Percentiles rank a stretch among this genome's conserved stretches.
phyloP scores from a whole-genome alignment of 2,888 invertebrate species.

The Drosophila kanekoi region DNA sequence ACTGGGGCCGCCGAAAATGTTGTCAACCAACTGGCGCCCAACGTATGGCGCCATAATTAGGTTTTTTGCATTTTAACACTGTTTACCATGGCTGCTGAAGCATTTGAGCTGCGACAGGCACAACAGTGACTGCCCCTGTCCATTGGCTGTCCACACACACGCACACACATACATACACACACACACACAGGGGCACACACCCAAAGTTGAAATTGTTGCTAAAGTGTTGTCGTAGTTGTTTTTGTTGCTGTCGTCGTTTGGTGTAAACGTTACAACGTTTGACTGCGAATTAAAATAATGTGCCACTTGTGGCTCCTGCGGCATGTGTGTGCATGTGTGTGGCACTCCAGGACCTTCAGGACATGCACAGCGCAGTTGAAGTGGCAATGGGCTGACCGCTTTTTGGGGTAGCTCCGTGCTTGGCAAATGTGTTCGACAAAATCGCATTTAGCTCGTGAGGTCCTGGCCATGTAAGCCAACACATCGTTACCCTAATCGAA shows the following conservation, averaged over 20 bases:
- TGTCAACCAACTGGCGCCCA: conserved; percentile 17
- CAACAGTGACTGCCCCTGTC: conserved; percentile 12
- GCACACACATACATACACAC: not conserved
- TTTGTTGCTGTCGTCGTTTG: conserved; percentile 20
- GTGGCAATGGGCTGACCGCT: not conserved
- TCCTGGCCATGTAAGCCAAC: conserved; percentile 34
- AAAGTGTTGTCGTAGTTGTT: conserved; percentile 40
- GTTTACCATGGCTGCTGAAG: conserved; percentile 9
- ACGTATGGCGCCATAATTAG: conserved; percentile 27
- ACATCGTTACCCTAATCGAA: conserved; percentile 79
- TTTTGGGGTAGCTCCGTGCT: conserved; percentile 22
- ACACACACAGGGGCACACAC: conserved; percentile 19
- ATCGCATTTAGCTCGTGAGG: conserved; percentile 51
- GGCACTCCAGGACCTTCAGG: conserved; percentile 19
- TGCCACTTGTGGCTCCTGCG: conserved; percentile 82
- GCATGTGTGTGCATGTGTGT: conserved; percentile 42
- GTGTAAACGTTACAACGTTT: conserved; percentile 76
- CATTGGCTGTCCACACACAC: conserved; percentile 4
- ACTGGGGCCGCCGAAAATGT: no score
- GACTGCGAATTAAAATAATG: conserved; percentile 81
- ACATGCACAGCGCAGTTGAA: conserved; percentile 14
- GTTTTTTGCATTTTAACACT: conserved; percentile 9
- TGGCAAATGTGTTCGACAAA: conserved; percentile 53
- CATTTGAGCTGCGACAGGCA: conserved; percentile 11
- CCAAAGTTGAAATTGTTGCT: conserved; percentile 37